Evolutionary conservation across 2,888 invertebrate genomes (phyloP).

Genomic region (Pachydiplax longipennis): DNA sequence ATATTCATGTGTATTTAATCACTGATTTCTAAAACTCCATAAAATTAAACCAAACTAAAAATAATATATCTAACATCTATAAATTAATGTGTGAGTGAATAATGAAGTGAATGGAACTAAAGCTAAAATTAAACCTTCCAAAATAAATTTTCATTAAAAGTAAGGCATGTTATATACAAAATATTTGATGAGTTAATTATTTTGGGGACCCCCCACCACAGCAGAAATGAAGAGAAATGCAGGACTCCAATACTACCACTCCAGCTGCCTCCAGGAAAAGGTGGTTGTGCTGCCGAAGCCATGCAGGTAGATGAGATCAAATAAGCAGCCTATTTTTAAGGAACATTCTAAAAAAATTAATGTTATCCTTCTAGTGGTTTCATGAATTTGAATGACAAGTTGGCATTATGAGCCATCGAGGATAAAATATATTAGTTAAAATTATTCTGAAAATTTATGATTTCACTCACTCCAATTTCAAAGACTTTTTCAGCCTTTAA

Average conservation of each 20-base stretch:
- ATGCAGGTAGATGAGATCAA: slow-evolving; percentile 42
- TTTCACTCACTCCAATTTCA: neutral
- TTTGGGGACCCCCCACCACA: slow-evolving; percentile 29
- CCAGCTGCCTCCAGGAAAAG: slow-evolving; percentile 41
- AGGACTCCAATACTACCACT: slow-evolving; percentile 42
- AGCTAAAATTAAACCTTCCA: neutral
- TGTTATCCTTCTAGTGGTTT: slow-evolving; percentile 16
- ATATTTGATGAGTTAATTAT: neutral
- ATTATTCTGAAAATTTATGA: neutral
- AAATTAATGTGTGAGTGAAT: neutral
- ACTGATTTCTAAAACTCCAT: neutral
- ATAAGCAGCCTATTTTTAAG: slow-evolving; percentile 39
- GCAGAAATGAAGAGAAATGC: slow-evolving; percentile 45
- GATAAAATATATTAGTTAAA: neutral
- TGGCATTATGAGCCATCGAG: neutral
- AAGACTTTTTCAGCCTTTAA: neutral
- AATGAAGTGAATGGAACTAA: slow-evolving; percentile 15
- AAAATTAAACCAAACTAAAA: neutral
- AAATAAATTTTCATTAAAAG: neutral
- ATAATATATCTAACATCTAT: neutral
- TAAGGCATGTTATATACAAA: neutral
- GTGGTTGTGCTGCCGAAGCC: slow-evolving; percentile 45
- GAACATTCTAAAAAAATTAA: slow-evolving; percentile 40
- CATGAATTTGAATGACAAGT: neutral
- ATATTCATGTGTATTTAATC: no score